Percentiles rank a stretch among this genome's conserved stretches.
phyloP scores from a whole-genome alignment of 2,888 invertebrate genomes.

The Plebejus anna region DNA sequence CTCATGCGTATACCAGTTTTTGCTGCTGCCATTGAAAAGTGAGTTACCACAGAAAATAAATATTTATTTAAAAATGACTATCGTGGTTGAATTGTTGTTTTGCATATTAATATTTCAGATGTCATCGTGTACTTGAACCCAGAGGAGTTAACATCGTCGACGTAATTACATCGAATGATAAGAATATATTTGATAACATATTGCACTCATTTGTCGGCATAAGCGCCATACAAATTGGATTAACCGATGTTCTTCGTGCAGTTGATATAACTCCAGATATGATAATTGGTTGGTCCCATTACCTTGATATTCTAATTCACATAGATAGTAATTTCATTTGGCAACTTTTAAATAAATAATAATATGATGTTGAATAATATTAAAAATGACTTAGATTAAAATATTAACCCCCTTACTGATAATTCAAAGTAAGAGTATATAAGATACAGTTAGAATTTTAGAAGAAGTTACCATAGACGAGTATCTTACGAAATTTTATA shows the following conservation, averaged over 20 bases:
- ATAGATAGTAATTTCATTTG: too few species aligned
- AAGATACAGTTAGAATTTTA: too few species aligned
- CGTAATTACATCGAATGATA: slow-evolving; percentile 24
- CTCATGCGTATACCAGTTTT: slow-evolving; percentile 83
- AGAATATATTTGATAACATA: slow-evolving; percentile 82
- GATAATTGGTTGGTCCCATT: slow-evolving; percentile 32
- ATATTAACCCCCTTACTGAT: too few species aligned
- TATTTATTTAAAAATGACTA: neutral
- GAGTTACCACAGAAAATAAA: slow-evolving; percentile 27
- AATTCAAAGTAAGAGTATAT: too few species aligned
- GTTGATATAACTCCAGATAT: slow-evolving; percentile 32
- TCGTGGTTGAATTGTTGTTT: neutral
- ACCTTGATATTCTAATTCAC: neutral
- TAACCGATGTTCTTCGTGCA: slow-evolving; percentile 32
- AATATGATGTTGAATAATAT: neutral
- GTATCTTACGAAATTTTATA: neutral
- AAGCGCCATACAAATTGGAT: slow-evolving; percentile 57
- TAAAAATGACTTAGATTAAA: neutral
- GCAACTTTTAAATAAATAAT: too few species aligned
- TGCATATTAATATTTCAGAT: slow-evolving; percentile 1
- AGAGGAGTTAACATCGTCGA: slow-evolving; percentile 22
- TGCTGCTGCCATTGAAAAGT: slow-evolving; percentile 73
- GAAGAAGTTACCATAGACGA: too few species aligned
- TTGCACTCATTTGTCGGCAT: slow-evolving; percentile 86
- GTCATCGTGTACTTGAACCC: slow-evolving; percentile 21